phyloP scores from a whole-genome alignment of 53 echinoderm and acorn worm genomes.

The Holothuria scabra region DNA sequence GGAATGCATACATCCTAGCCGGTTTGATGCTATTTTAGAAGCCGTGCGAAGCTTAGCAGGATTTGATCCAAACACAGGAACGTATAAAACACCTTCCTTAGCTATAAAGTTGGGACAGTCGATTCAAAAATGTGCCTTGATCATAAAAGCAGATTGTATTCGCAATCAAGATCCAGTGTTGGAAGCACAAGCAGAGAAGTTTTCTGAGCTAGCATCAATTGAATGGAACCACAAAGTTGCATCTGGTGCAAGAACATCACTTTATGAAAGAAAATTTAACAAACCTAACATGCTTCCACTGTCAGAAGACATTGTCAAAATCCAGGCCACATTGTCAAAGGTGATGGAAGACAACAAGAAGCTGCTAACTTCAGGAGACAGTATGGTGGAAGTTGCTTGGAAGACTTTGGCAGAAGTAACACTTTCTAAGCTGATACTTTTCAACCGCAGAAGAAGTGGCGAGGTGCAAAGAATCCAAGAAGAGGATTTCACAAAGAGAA shows the following conservation, averaged over 20 bases:
- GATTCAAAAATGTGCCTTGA: slow-evolving; percentile 15
- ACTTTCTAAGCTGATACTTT: too few species aligned
- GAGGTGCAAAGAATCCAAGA: slow-evolving; percentile 14
- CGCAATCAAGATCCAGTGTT: background rate
- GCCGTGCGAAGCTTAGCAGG: slow-evolving; percentile 31
- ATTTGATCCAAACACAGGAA: slow-evolving; percentile 32
- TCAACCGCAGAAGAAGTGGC: too few species aligned
- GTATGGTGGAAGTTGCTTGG: too few species aligned
- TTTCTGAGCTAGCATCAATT: slow-evolving; percentile 1
- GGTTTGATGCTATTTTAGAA: slow-evolving; percentile 51
- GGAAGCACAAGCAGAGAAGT: background rate
- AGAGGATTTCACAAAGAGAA: too few species aligned
- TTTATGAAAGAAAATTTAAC: too few species aligned
- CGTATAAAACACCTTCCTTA: slow-evolving; percentile 48
- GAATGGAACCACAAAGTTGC: slow-evolving; percentile 40
- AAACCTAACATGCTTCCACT: too few species aligned
- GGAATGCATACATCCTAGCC: slow-evolving; percentile 30
- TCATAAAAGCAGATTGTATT: slow-evolving; percentile 46
- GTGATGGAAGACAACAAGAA: too few species aligned
- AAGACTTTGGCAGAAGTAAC: too few species aligned
- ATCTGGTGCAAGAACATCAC: slow-evolving; percentile 19
- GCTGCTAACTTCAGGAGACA: too few species aligned
- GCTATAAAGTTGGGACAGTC: slow-evolving; percentile 37
- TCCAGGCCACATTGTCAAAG: too few species aligned
- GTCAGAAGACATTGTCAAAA: too few species aligned